phyloP scores from a whole-genome alignment of 2,797 vertebrate genomes.

The Setipinna tenuifilis region DNA sequence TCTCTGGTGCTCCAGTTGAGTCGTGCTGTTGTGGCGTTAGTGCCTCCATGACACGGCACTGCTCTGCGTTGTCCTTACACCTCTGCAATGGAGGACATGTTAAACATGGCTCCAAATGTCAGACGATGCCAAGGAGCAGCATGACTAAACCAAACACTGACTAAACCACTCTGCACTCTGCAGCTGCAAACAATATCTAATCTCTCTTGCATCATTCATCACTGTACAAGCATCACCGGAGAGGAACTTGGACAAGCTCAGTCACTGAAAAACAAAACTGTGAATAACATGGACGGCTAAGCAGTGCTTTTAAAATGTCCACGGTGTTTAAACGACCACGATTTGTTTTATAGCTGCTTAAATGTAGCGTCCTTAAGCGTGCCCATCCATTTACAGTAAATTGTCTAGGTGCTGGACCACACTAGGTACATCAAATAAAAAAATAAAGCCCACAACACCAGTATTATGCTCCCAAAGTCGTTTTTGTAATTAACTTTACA shows the following conservation, averaged over 20 bases:
- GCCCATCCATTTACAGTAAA: no score
- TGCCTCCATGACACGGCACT: not conserved
- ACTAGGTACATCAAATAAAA: no score
- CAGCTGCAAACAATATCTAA: slow-evolving; percentile 33
- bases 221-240: not conserved
- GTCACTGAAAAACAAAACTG: not conserved
- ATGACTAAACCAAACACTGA: slow-evolving; percentile 34
- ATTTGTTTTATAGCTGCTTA: no score
- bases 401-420: no score
- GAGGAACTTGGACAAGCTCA: not conserved
- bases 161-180: slow-evolving; percentile 37
- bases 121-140: slow-evolving; percentile 12
- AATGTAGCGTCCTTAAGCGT: no score
- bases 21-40: not conserved
- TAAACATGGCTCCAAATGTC: slow-evolving; percentile 38
- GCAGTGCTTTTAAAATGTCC: not conserved
- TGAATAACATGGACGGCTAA: not conserved
- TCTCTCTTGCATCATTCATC: slow-evolving; percentile 43
- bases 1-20: not conserved
- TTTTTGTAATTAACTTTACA: no score
- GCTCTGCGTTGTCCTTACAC: not conserved
- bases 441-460: no score
- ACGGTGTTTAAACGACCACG: no score
- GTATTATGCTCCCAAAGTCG: no score
- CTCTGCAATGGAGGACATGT: slow-evolving; percentile 27